Conservation (phyloP, 2,113 vertebrate genomes). For the Tichodroma muraria region DNA sequence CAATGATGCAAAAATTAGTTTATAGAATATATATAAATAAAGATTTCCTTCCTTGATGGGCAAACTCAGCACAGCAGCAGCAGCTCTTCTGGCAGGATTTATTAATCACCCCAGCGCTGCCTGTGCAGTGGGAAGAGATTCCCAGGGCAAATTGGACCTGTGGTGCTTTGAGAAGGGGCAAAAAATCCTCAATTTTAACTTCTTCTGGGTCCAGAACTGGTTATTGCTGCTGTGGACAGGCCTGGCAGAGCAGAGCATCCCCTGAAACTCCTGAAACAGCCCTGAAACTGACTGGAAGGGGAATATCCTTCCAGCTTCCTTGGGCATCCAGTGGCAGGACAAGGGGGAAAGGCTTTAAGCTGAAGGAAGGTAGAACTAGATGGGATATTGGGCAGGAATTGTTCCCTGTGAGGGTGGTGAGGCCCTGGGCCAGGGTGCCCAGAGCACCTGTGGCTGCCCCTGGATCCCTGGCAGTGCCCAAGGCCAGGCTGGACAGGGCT, state of each 20-base stretch:
- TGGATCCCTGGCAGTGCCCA: neutral
- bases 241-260: neutral
- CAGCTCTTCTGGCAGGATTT: conserved; percentile 30
- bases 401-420: rapidly evolving
- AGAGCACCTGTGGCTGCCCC: neutral
- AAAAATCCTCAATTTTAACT: neutral
- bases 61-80: conserved; percentile 34
- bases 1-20: conserved; percentile 61
- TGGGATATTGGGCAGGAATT: neutral
- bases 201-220: rapidly evolving
- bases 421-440: neutral
- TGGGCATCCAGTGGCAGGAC: neutral
- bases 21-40: conserved; percentile 57
- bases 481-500: rapidly evolving
- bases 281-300: rapidly evolving
- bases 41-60: conserved; percentile 60
- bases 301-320: neutral
- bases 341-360: neutral
- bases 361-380: neutral
- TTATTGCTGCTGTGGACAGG: neutral
- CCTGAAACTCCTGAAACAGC: too few relatives aligned
- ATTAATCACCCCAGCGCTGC: neutral
- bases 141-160: neutral
- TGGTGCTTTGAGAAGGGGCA: neutral
- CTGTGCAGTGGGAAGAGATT: neutral